Evolutionary conservation across 1,140 invertebrate species (phyloP).

Genomic region (Saccostrea cuccullata): DNA sequence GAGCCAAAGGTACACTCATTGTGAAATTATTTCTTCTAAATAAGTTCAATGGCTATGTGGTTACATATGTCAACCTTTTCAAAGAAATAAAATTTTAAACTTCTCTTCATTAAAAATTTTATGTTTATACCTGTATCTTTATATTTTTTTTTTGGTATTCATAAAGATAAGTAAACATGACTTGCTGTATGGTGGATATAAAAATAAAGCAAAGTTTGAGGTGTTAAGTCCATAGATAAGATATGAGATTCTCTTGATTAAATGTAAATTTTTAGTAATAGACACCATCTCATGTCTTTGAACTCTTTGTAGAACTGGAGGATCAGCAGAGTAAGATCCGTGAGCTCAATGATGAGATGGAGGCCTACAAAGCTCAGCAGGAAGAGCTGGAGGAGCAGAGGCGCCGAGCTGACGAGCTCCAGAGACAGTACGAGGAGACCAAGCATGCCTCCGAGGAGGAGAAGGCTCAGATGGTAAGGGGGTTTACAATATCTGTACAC

Average conservation of each 20-base stretch:
- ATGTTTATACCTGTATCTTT: too few relatives aligned
- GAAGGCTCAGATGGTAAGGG: conserved; percentile 84
- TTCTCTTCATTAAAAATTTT: too few relatives aligned
- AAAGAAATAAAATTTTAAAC: too few relatives aligned
- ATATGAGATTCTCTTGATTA: not conserved
- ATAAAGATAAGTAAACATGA: too few relatives aligned
- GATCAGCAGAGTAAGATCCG: conserved; percentile 77
- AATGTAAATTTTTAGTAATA: too few relatives aligned
- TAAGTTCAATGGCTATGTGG: not conserved
- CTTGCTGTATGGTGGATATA: not conserved
- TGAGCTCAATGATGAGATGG: conserved; percentile 78
- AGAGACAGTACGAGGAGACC: conserved; percentile 78
- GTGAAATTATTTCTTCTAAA: not conserved
- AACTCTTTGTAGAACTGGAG: conserved; percentile 66
- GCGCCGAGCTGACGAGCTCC: conserved; percentile 90
- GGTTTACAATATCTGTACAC: too few relatives aligned
- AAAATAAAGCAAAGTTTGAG: conserved; percentile 83
- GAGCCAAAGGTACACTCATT: conserved; percentile 45
- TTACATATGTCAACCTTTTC: too few relatives aligned
- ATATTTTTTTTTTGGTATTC: too few relatives aligned
- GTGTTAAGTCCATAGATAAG: conserved; percentile 39
- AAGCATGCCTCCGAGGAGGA: conserved; percentile 66
- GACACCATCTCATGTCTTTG: not conserved
- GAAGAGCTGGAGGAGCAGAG: conserved; percentile 88
- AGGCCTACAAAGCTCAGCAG: conserved; percentile 85